A percentile compares a stretch with the other conserved stretches of the same genome.
phyloP scores from a whole-genome alignment of 2,113 vertebrate species.

The Marmota monax region DNA sequence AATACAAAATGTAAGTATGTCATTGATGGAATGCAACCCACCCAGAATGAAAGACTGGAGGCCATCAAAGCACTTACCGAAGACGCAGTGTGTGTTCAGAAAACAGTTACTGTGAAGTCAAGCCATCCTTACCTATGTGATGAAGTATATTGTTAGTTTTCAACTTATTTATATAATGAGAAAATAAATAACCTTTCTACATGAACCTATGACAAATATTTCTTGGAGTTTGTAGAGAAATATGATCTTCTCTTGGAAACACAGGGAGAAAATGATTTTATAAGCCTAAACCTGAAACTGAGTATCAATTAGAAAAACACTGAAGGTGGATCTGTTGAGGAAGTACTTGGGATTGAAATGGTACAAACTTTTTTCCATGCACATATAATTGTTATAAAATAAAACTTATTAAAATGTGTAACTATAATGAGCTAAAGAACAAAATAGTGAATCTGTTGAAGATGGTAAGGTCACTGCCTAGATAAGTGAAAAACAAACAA shows the following conservation, averaged over 20 bases:
- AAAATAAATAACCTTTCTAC: conserved; percentile 42
- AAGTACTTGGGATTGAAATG: too few relatives aligned
- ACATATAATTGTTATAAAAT: too few relatives aligned
- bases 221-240: conserved; percentile 43
- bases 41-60: conserved; percentile 78
- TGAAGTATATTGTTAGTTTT: conserved; percentile 57
- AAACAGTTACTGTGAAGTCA: conserved; percentile 71
- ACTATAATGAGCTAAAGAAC: background rate
- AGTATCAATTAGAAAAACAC: conserved; percentile 55
- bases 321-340: background rate
- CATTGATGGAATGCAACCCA: conserved; percentile 85
- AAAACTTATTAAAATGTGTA: too few relatives aligned
- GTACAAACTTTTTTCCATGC: too few relatives aligned
- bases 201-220: conserved; percentile 33
- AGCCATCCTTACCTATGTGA: conserved; percentile 22
- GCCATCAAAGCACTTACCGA: conserved; percentile 80
- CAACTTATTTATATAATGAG: conserved; percentile 61
- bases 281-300: conserved; percentile 19
- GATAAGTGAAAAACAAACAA: background rate
- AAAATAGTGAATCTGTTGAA: background rate
- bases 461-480: background rate
- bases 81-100: conserved; percentile 82
- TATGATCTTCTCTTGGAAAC: conserved; percentile 36
- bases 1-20: conserved; percentile 86
- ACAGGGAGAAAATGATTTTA: conserved; percentile 49